phyloP scores from a whole-genome alignment of 1,140 invertebrate species.

The Uloborus diversus region DNA sequence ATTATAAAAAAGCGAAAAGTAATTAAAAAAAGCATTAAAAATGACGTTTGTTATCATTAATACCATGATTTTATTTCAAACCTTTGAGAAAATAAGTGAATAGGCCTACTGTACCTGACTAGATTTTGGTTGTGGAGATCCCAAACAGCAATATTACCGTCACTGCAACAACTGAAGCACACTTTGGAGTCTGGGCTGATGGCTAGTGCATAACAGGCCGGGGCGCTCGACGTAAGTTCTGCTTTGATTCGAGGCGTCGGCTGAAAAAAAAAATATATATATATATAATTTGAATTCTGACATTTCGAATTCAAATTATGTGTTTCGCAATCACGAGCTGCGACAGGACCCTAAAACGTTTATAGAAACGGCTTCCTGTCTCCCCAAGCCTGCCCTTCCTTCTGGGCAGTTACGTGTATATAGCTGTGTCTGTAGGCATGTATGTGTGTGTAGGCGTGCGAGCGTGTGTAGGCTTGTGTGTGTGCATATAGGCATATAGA shows the following conservation, averaged over 20 bases:
- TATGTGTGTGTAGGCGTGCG: neutral
- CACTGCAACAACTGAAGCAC: conserved; percentile 95
- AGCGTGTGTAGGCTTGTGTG: neutral
- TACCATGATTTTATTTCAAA: too few species aligned
- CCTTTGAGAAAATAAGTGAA: too few species aligned
- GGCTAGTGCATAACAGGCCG: conserved; percentile 96
- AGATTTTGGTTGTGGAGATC: conserved; percentile 92
- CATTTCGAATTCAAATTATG: too few species aligned
- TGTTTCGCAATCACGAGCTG: too few species aligned
- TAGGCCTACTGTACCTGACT: conserved; percentile 70
- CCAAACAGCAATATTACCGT: conserved; percentile 97
- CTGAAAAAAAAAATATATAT: conserved; percentile 58
- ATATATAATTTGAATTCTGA: conserved; percentile 1
- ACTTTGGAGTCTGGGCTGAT: conserved; percentile 97
- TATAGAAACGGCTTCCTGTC: too few species aligned
- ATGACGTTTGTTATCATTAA: too few species aligned
- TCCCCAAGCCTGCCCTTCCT: too few species aligned
- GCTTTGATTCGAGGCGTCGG: conserved; percentile 82
- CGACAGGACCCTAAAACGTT: too few species aligned
- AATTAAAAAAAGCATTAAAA: too few species aligned
- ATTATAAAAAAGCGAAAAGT: too few species aligned
- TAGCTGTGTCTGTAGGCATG: neutral
- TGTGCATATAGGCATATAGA: neutral
- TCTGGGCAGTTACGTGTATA: neutral
- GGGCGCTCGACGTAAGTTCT: conserved; percentile 92